phyloP scores from a whole-genome alignment of 2,113 vertebrate species.

The Eidolon helvum region DNA sequence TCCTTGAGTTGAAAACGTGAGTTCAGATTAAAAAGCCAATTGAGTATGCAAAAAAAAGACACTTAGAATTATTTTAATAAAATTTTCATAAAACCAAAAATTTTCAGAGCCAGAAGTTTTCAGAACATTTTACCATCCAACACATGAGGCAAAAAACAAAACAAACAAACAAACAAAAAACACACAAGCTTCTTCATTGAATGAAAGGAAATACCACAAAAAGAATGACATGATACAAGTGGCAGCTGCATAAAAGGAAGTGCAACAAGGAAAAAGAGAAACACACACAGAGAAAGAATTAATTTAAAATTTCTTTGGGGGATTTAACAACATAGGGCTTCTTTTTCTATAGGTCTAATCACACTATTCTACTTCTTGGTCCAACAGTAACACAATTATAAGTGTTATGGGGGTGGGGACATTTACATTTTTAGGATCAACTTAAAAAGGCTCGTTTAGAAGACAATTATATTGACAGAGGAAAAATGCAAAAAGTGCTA shows the following conservation, averaged over 20 bases:
- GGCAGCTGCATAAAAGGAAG: neutral
- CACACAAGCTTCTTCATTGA: neutral
- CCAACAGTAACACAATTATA: neutral
- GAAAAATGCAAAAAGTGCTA: neutral
- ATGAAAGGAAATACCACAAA: neutral
- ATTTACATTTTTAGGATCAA: neutral
- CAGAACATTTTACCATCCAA: neutral
- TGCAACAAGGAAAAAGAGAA: neutral
- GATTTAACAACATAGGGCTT: neutral
- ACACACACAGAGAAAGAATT: neutral
- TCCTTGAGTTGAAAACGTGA: neutral
- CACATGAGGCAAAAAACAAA: neutral
- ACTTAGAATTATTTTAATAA: neutral
- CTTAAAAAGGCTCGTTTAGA: neutral
- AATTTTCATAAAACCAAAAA: constrained; percentile 11
- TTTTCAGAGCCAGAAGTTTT: neutral
- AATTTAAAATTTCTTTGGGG: neutral
- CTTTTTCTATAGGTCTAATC: neutral
- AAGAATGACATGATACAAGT: neutral
- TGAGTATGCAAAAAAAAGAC: neutral
- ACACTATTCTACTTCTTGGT: neutral
- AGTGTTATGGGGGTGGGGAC: neutral
- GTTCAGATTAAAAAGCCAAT: neutral
- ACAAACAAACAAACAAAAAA: neutral
- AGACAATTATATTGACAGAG: neutral